These are phyloP conservation scores for Archaeoteleia sp. DNA, from an alignment of 2,888 invertebrate species.

Conservation along the genomic window DNA sequence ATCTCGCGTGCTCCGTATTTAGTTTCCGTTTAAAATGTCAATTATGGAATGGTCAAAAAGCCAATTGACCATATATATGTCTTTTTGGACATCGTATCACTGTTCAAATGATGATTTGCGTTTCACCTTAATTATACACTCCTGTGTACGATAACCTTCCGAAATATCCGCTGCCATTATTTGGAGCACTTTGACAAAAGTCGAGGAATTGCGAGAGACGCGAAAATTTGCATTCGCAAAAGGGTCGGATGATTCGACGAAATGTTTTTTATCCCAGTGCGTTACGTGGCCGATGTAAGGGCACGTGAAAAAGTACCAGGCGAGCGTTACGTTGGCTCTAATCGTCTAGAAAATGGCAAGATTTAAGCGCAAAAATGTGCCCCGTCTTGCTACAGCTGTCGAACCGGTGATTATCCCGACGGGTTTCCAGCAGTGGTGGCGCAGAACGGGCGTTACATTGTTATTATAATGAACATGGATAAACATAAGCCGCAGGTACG, in stretches of 20 bases:
- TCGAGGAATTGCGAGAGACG: too few species aligned
- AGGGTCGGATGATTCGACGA: conserved; percentile 4
- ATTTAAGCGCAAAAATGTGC: conserved; percentile 34
- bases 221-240: conserved; percentile 9
- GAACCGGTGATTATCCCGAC: conserved; percentile 65
- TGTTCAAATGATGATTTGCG: too few species aligned
- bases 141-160: too few species aligned
- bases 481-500: conserved; percentile 72
- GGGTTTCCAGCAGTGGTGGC: conserved; percentile 45
- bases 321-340: conserved; percentile 20
- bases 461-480: conserved; percentile 74
- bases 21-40: too few species aligned
- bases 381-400: conserved; percentile 52
- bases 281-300: conserved; percentile 8
- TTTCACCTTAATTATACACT: too few species aligned
- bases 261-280: conserved; percentile 1
- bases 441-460: conserved; percentile 67
- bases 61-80: too few species aligned
- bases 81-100: too few species aligned
- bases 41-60: too few species aligned
- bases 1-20: too few species aligned
- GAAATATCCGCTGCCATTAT: too few species aligned
- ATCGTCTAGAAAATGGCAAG: conserved; percentile 22
- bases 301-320: conserved; percentile 5
- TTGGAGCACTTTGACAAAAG: too few species aligned